A percentile compares a stretch with the other conserved stretches of the same genome.
These are phyloP conservation scores for Motacilla alba DNA, from an alignment of 2,113 vertebrate species.

Conservation along the genomic window DNA sequence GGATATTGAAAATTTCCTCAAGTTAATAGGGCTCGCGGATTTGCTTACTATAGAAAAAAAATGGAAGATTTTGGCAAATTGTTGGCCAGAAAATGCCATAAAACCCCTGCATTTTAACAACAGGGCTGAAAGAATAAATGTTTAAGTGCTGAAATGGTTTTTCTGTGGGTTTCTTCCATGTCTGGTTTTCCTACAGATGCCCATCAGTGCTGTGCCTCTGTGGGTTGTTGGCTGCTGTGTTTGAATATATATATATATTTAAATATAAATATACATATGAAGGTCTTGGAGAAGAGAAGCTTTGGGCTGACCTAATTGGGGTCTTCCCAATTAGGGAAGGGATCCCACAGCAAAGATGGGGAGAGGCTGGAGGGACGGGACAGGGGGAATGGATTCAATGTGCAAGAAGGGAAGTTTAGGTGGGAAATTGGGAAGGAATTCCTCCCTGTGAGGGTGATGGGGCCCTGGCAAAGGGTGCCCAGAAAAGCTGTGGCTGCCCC, in stretches of 20 bases:
- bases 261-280: too few relatives aligned
- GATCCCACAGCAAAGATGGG: background rate
- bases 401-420: background rate
- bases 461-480: background rate
- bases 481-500: background rate
- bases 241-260: background rate
- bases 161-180: background rate
- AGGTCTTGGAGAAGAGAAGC: background rate
- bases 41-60: background rate
- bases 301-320: background rate
- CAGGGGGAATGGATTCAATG: background rate
- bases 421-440: background rate
- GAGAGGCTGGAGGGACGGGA: background rate
- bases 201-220: background rate
- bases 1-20: background rate
- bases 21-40: background rate
- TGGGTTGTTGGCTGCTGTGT: background rate
- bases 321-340: background rate
- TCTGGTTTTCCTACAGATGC: background rate
- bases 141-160: background rate
- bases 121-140: background rate
- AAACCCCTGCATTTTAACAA: background rate
- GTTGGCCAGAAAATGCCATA: background rate
- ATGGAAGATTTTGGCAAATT: background rate
- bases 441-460: rapidly evolving